phyloP scores from a whole-genome alignment of 2,113 vertebrate genomes.

The Cinclus cinclus region DNA sequence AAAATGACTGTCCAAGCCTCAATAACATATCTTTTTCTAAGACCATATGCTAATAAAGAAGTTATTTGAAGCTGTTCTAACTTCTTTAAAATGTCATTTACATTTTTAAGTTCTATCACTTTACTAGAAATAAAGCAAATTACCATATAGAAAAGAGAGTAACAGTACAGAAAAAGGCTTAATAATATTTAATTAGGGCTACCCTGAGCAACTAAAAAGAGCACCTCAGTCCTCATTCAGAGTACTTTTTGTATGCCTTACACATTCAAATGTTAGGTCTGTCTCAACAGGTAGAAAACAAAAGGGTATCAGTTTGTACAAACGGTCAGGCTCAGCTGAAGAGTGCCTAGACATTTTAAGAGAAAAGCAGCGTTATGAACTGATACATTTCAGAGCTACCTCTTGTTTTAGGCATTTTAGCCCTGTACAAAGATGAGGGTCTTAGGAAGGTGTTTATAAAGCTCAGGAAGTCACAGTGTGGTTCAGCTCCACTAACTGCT shows the following conservation, averaged over 20 bases:
- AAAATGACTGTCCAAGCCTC: neutral
- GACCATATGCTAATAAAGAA: neutral
- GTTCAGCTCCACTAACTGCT: neutral
- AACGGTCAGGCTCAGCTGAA: neutral
- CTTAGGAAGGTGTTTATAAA: slow-evolving; percentile 18
- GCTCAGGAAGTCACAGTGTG: neutral
- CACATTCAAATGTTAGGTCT: neutral
- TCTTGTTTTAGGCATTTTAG: neutral
- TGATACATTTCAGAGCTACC: neutral
- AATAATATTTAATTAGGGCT: neutral
- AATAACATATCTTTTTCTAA: neutral
- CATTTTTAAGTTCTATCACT: neutral
- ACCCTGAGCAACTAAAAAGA: neutral
- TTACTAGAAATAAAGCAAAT: neutral
- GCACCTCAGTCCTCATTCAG: neutral
- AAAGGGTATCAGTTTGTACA: neutral
- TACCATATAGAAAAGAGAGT: neutral
- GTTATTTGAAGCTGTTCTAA: neutral
- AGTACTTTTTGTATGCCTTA: neutral
- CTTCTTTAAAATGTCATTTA: neutral
- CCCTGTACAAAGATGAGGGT: neutral
- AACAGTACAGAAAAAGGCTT: neutral
- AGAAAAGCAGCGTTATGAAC: neutral
- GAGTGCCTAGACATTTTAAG: neutral
- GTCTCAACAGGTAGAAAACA: neutral